Evolutionary conservation across 2,888 invertebrate genomes (phyloP), one percentile per base, ranked within the genome.

Genomic region (Theretra japonica): DNA sequence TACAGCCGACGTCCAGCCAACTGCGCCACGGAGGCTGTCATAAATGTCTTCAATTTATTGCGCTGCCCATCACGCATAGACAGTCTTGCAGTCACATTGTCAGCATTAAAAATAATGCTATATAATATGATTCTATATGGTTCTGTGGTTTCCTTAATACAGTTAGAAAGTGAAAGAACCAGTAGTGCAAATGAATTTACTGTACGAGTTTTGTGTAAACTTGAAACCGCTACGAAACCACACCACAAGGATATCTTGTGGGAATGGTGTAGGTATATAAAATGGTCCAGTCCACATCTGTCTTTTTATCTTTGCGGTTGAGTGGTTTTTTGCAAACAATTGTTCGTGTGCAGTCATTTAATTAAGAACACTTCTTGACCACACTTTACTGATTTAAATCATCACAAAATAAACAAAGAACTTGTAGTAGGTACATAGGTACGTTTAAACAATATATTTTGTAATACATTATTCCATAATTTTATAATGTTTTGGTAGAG

Each of bases 231-330:
- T 53, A 53, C 53, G 19, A n/a, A 53, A 53, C 53, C 53, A n/a
- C 53, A 53, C 53, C n/a, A 19, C 53, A 53, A 53, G 53, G 53
- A 53, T 53, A 53, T 53, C 53, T 53, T 53, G 53, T 53, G 53
- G 53, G 53, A 53, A 53, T 7, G 53, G 19, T 53, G 53, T 53
- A 53, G 53, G 53, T 53, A 53, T n/a, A 53, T 53, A 53, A 53
- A 53, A 53, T 53, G 53, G 19, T 53, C 53, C 5, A 53, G n/a
- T 53, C n/a, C 53, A n/a, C 19, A n/a, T 53, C 53, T 53, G 53
- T 53, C n/a, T 53, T 53, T 53, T 41, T 41, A 41, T 41, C 19
- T 53, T 53, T 53, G 53, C n/a, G 53, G 53, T 53, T n/a, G n/a
- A 53, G 53, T 53, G 53, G 53, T 53, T 53, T 19, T 53, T 53